Base-by-base conservation (phyloP, 2,888 invertebrate genomes). In the Micropterix aruncella region DNA sequence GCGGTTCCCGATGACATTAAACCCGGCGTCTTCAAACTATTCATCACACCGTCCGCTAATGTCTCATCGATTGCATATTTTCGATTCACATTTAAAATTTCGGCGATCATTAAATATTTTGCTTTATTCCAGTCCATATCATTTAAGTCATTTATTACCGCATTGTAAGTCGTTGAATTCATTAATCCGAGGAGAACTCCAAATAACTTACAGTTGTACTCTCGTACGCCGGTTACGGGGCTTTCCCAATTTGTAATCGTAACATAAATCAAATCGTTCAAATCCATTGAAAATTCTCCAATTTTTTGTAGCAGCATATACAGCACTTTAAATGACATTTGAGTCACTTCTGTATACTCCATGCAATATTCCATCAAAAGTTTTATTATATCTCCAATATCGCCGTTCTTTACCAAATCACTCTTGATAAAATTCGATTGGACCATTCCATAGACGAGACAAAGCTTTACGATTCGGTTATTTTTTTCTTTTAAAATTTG, bases 321-420 rank as follows among this genome's bases (percentile, higher is more conserved):
- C 27, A 27, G 12, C 12, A 27, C 12, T 12, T 27, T 27, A 27
- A 27, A 27, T 27, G 27, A 27, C 27, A 27, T 27, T 27, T 27
- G 27, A 7, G 27, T 7, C 7, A 12, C 5, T 27, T 27, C 27
- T 5, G 27, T 7, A 27, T 27, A 27, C 27, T 7, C 27, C 27
- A 27, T 27, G 27, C 27, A 27, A 12, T 5, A 27, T 27, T 27
- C 12, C 12, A 7, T 5, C 12, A 27, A 27, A 27, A 27, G 12
- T 57, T 51, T 65, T 61, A 49, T 27, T 7, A 27, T 27, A 5
- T 5, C 27, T 27, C 27, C 12, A 27, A n/a, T n/a, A n/a, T n/a
- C n/a, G n/a, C n/a, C n/a, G n/a, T n/a, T n/a, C n/a, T n/a, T n/a
- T n/a, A n/a, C n/a, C n/a, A n/a, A n/a, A 27, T 27, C 12, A 12